These are phyloP conservation scores for Drosophila pegasa DNA, from an alignment of 2,888 invertebrate genomes.

Conservation along the genomic window DNA sequence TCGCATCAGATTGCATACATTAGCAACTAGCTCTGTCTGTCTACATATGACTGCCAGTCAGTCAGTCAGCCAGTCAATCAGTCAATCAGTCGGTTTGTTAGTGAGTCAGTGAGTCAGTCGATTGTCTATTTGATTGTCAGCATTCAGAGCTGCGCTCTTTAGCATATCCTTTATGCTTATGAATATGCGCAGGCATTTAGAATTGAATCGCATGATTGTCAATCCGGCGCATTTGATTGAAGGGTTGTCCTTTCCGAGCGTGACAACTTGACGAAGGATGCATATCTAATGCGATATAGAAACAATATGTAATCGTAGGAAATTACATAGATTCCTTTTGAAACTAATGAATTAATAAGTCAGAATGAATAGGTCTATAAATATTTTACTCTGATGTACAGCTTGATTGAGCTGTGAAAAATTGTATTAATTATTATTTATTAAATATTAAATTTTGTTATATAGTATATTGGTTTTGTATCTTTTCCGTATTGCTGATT, in stretches of 20 bases:
- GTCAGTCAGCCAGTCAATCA: slow-evolving; percentile 16
- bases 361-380: too few species aligned
- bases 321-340: too few species aligned
- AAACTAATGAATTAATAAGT: too few species aligned
- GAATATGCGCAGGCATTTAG: slow-evolving; percentile 59
- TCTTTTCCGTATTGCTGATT: too few species aligned
- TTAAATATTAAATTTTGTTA: too few species aligned
- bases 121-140: slow-evolving; percentile 66
- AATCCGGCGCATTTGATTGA: slow-evolving; percentile 56
- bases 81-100: slow-evolving; percentile 3
- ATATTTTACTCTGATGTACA: too few species aligned
- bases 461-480: too few species aligned
- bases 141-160: slow-evolving; percentile 15
- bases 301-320: too few species aligned
- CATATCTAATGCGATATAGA: slow-evolving; percentile 8
- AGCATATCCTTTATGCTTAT: slow-evolving; percentile 70
- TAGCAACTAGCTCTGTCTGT: slow-evolving; percentile 53
- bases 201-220: slow-evolving; percentile 64
- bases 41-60: slow-evolving; percentile 15
- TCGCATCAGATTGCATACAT: slow-evolving; percentile 67
- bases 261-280: slow-evolving; percentile 17
- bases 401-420: too few species aligned
- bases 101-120: slow-evolving; percentile 5
- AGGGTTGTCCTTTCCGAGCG: slow-evolving; percentile 34
- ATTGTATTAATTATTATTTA: too few species aligned